Percentiles rank a stretch among this genome's conserved stretches.
Evolutionary conservation across 2,113 vertebrate species (phyloP).

Genomic region (Strix uralensis): DNA sequence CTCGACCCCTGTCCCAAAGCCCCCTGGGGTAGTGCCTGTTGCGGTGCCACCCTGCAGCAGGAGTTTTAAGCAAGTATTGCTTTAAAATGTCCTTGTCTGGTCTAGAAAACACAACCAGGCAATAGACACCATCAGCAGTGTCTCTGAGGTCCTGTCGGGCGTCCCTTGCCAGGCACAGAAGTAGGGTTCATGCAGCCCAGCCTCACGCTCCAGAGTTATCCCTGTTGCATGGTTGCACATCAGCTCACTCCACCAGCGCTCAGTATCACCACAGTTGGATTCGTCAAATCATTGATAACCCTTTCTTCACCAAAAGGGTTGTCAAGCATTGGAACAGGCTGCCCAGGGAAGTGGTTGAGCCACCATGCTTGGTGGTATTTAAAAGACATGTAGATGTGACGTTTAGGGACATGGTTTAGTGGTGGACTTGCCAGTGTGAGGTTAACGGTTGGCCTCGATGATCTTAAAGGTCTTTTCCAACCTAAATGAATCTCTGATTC

Average conservation of each 20-base stretch:
- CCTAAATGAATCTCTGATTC: not conserved
- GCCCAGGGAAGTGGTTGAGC: not conserved
- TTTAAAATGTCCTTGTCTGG: not conserved
- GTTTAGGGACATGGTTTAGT: not conserved
- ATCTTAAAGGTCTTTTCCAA: not conserved
- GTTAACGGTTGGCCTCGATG: fast-evolving
- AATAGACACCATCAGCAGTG: fast-evolving
- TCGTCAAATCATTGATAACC: not conserved
- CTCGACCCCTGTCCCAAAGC: not conserved
- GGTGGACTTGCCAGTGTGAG: not conserved
- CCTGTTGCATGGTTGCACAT: fast-evolving
- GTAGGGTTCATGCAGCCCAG: not conserved
- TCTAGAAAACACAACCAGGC: not conserved
- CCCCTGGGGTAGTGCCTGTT: not conserved
- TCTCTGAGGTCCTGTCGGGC: not conserved
- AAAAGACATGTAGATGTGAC: not conserved
- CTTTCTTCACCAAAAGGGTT: not conserved
- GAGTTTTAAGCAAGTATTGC: not conserved
- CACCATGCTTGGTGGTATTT: not conserved
- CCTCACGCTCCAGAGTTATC: not conserved
- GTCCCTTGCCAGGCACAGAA: not conserved
- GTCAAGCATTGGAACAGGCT: not conserved
- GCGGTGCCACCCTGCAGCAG: fast-evolving
- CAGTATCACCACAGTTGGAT: not conserved
- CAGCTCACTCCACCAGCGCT: not conserved